Percentiles rank a stretch among this genome's conserved stretches.
phyloP scores from a whole-genome alignment of 2,888 invertebrate species.

The Heliconius aoede region DNA sequence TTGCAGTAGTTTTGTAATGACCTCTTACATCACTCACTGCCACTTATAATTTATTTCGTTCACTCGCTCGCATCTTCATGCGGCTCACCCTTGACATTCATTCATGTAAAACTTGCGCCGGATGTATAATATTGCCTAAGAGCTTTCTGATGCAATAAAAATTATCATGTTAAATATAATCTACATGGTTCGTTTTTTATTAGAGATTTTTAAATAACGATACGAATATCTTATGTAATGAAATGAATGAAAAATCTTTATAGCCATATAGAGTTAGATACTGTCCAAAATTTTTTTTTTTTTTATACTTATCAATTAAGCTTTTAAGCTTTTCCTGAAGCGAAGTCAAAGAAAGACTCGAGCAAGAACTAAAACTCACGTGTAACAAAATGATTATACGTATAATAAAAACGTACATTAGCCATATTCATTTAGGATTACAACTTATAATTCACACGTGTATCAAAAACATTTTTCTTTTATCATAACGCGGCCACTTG shows the following conservation, averaged over 20 bases:
- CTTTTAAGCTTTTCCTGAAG: no score
- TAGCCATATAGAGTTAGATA: no score
- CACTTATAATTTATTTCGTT: conserved; percentile 42
- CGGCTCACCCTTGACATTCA: conserved; percentile 48
- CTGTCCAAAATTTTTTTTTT: no score
- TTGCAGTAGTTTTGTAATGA: conserved; percentile 38
- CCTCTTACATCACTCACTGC: conserved; percentile 37
- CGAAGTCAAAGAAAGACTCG: no score
- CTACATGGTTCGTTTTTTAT: background rate
- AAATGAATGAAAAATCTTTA: background rate
- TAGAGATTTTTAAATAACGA: background rate
- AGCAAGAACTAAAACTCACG: no score
- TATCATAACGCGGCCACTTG: background rate
- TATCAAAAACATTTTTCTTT: background rate
- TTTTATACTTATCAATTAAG: no score
- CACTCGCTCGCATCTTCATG: conserved; percentile 35
- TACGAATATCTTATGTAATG: background rate
- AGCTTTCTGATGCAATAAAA: conserved; percentile 24
- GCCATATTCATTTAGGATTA: background rate
- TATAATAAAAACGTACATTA: background rate
- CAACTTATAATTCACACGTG: background rate
- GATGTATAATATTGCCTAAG: conserved; percentile 31
- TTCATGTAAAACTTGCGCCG: conserved; percentile 33
- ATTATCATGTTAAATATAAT: conserved; percentile 7
- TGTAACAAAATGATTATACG: background rate